Evolutionary conservation across 2,888 invertebrate species (phyloP).

Genomic region (Carabus problematicus): DNA sequence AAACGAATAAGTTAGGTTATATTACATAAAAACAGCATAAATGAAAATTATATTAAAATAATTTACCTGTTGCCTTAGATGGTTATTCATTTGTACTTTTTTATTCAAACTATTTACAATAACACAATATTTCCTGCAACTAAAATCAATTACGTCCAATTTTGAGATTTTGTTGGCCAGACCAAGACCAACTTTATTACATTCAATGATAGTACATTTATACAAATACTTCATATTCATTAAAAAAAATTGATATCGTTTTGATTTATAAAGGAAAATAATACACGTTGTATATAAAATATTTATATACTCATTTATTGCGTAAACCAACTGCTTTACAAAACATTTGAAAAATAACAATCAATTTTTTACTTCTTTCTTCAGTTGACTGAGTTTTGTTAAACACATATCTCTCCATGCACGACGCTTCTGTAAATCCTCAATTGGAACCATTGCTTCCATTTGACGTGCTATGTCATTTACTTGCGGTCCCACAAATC

Average conservation of each 20-base stretch:
- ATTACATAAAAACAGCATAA: not conserved
- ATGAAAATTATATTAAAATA: not conserved
- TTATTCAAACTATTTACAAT: too few species aligned
- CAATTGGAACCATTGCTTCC: slow-evolving; percentile 75
- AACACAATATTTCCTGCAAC: too few species aligned
- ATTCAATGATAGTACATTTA: too few species aligned
- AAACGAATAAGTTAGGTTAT: slow-evolving; percentile 46
- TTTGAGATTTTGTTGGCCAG: too few species aligned
- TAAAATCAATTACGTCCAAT: too few species aligned
- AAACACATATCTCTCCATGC: slow-evolving; percentile 85
- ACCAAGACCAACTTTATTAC: too few species aligned
- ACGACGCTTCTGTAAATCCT: slow-evolving; percentile 75
- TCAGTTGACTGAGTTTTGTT: slow-evolving; percentile 79
- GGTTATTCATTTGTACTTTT: not conserved
- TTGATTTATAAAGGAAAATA: too few species aligned
- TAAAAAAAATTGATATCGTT: too few species aligned
- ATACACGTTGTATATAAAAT: too few species aligned
- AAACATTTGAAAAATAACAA: not conserved
- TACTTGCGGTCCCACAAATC: slow-evolving; percentile 73
- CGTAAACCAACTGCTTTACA: not conserved
- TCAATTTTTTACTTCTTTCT: slow-evolving; percentile 70
- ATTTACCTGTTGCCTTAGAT: slow-evolving; percentile 3
- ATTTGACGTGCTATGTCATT: slow-evolving; percentile 75
- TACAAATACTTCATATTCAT: too few species aligned
- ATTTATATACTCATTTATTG: too few species aligned